Base-by-base conservation (phyloP, 2,888 invertebrate species). In the Rambutsinella grinnellia region DNA sequence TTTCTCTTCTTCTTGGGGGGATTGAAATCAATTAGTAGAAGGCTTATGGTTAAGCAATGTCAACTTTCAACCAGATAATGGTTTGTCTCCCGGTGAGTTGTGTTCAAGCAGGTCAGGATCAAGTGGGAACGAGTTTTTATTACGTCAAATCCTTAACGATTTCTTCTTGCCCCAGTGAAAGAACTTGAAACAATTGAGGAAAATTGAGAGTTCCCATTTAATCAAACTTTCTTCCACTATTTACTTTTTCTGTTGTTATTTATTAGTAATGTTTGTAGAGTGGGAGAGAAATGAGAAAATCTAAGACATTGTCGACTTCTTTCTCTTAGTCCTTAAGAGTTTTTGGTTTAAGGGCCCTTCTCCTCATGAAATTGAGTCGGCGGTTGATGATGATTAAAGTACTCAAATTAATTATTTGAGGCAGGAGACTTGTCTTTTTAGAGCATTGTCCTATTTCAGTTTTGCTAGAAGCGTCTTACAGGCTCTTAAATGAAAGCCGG, bases 21-120 rank as follows among this genome's bases (percentile, higher is more conserved):
- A 62, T 47, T 62, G 60, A 60, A 70, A 70, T 70, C 70, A 70
- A 70, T 70, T 70, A 70, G 62, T 62, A 54, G 62, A 27, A 28
- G 47, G 26, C 36, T 36, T 36, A 13, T 13, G 36, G 26, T 47
- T 51, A 60, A 15, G 36, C 36, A 70, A 70, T 70, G 70, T 70
- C 70, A 70, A 54, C 62, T 27, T 27, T 63, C 51, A 19, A 26
- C 21, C 24, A 44, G 61, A 62, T 62, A 70, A 70, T 70, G 70
- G 70, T 17, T n/a, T 62, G 70, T 70, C 70, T 62, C 70, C 62
- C 54, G 70, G 54, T 62, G 61, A 62, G 61, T 62, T 54, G 61
- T 62, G 47, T 47, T 61, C 54, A 56, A 56, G 62, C 70, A 70
- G 70, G 70, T 62, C 61, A 62, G 70, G 70, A 56, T 61, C 62